A percentile compares a stretch with the other conserved stretches of the same genome.
phyloP scores from a whole-genome alignment of 2,888 invertebrate genomes.

The Dicranocentrus wangi region DNA sequence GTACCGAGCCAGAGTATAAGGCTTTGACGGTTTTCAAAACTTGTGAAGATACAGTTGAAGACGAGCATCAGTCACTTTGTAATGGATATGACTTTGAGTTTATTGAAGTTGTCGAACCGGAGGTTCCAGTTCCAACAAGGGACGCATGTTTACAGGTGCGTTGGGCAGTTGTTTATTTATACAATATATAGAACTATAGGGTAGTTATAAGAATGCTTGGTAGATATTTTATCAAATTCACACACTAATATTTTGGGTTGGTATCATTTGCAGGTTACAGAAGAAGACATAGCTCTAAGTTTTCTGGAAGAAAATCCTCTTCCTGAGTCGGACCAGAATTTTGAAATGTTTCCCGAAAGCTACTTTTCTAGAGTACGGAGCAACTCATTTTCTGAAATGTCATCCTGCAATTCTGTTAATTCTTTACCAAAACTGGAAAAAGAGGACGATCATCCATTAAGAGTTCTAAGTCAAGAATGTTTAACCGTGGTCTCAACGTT shows the following conservation, averaged over 20 bases:
- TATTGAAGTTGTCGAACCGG: conserved; percentile 85
- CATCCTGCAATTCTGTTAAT: conserved; percentile 51
- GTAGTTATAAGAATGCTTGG: too few relatives aligned
- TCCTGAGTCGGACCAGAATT: conserved; percentile 83
- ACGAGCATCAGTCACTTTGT: conserved; percentile 75
- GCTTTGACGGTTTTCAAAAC: conserved; percentile 81
- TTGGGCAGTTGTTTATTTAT: too few relatives aligned
- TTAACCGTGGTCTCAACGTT: conserved; percentile 92
- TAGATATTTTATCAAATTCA: too few relatives aligned
- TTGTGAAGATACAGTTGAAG: conserved; percentile 76
- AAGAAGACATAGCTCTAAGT: conserved; percentile 92
- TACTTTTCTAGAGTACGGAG: conserved; percentile 67
- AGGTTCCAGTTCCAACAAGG: conserved; percentile 89
- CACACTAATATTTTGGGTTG: too few relatives aligned
- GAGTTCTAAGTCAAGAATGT: conserved; percentile 92
- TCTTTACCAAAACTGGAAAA: conserved; percentile 65
- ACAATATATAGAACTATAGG: too few relatives aligned
- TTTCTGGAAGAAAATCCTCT: conserved; percentile 84
- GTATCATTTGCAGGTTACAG: conserved; percentile 82
- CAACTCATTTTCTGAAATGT: conserved; percentile 67
- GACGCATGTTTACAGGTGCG: conserved; percentile 88
- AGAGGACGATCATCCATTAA: conserved; percentile 84
- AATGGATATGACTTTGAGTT: conserved; percentile 86
- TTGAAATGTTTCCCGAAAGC: conserved; percentile 76
- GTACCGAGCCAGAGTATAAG: conserved; percentile 75